Evolutionary conservation across 2,888 invertebrate genomes (phyloP).

Genomic region (Imbricaverruca yamaguchii): DNA sequence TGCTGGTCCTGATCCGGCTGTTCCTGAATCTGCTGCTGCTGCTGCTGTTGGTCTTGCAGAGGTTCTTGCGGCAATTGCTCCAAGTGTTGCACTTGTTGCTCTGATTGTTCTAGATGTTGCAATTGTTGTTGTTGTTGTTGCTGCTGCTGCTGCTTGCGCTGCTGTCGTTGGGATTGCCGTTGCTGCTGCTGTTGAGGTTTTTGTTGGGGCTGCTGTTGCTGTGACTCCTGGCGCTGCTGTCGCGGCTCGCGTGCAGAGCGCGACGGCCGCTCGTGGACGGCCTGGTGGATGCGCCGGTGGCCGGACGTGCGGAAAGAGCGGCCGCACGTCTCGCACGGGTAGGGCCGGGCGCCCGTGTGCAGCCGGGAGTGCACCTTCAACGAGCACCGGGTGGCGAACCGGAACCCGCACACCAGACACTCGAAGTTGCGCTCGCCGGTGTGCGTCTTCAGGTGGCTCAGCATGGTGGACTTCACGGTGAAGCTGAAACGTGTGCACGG

Average conservation of each 20-base stretch:
- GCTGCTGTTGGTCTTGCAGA: no score
- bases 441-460: constrained; percentile 55
- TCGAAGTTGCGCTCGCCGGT: constrained; percentile 47
- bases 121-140: no score
- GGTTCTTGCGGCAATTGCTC: no score
- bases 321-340: constrained; percentile 75
- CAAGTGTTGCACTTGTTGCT: no score
- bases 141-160: no score
- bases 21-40: no score
- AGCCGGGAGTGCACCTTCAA: constrained; percentile 68
- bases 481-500: constrained; percentile 41
- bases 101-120: no score
- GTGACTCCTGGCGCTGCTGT: not conserved
- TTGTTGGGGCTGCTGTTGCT: not conserved
- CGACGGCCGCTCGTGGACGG: not conserved
- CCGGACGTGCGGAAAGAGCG: constrained; percentile 57
- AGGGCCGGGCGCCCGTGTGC: constrained; percentile 75
- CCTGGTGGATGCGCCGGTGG: constrained; percentile 42
- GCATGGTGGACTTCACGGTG: constrained; percentile 57
- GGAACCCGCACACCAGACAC: constrained; percentile 55
- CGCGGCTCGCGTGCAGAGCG: not conserved
- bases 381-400: constrained; percentile 58
- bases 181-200: no score
- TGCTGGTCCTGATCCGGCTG: no score
- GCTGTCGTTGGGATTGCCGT: no score